Evolutionary conservation across 1,140 invertebrate species (phyloP).

Genomic region (Zaprionus davidi): DNA sequence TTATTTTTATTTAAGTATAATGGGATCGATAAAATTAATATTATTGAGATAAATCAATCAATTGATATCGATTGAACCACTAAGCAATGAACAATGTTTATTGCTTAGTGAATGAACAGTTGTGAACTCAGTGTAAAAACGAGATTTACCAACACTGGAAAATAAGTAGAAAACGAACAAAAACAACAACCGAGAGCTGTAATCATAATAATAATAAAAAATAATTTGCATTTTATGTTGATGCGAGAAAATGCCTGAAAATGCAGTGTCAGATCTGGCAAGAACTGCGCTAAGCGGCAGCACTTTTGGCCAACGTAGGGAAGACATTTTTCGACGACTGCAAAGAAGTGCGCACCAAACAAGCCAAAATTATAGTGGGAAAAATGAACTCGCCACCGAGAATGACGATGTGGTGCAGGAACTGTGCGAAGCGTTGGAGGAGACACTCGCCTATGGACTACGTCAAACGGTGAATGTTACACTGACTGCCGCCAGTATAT

Average conservation of each 20-base stretch:
- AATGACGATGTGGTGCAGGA: constrained; percentile 87
- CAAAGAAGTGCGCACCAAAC: constrained; percentile 89
- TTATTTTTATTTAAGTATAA: not conserved
- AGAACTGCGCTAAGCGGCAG: constrained; percentile 53
- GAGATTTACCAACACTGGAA: constrained; percentile 25
- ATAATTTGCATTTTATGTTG: constrained; percentile 22
- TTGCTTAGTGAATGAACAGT: too few species aligned
- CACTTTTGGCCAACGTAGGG: constrained; percentile 73
- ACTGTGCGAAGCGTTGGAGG: constrained; percentile 88
- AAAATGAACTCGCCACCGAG: constrained; percentile 92
- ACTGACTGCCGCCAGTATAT: constrained; percentile 61
- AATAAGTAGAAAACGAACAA: constrained; percentile 47
- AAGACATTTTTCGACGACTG: constrained; percentile 72
- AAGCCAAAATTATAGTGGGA: constrained; percentile 90
- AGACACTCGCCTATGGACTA: constrained; percentile 88
- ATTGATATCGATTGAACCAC: constrained; percentile 19
- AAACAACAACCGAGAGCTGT: constrained; percentile 35
- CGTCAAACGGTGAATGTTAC: constrained; percentile 58
- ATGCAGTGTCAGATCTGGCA: constrained; percentile 38
- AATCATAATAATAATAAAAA: constrained; percentile 46
- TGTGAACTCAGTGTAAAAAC: not conserved
- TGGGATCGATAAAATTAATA: not conserved
- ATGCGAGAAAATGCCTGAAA: constrained; percentile 63
- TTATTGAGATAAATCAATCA: not conserved
- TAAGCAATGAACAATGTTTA: too few species aligned